Evolutionary conservation across 2,888 invertebrate genomes (phyloP).

Genomic region (Drosophila siamana): DNA sequence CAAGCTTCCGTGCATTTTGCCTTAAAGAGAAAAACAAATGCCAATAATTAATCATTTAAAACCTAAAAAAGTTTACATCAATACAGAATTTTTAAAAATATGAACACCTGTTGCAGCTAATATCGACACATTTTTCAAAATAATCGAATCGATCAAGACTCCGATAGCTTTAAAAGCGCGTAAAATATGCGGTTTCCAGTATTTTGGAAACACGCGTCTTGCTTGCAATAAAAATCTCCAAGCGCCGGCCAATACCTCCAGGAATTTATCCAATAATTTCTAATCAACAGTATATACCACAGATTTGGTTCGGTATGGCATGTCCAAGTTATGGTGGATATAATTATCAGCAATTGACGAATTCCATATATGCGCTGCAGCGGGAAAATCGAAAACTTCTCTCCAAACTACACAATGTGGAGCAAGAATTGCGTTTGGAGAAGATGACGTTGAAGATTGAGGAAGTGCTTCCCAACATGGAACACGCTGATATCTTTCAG

Average conservation of each 20-base stretch:
- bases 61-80: background rate
- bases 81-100: background rate
- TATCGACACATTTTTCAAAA: background rate
- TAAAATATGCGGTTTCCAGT: background rate
- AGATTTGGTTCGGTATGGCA: background rate
- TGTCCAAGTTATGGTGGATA: background rate
- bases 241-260: background rate
- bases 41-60: background rate
- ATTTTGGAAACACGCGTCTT: background rate
- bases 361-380: background rate
- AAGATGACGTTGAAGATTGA: background rate
- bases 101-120: background rate
- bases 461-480: background rate
- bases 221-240: background rate
- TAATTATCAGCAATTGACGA: background rate
- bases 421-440: background rate
- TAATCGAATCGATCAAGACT: background rate
- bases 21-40: background rate
- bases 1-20: background rate
- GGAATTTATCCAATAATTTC: background rate
- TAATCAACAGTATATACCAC: background rate
- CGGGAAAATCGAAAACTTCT: background rate
- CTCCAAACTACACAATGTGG: background rate
- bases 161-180: background rate
- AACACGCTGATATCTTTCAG: background rate